phyloP scores from a whole-genome alignment of 2,113 vertebrate genomes.

The Procavia capensis region DNA sequence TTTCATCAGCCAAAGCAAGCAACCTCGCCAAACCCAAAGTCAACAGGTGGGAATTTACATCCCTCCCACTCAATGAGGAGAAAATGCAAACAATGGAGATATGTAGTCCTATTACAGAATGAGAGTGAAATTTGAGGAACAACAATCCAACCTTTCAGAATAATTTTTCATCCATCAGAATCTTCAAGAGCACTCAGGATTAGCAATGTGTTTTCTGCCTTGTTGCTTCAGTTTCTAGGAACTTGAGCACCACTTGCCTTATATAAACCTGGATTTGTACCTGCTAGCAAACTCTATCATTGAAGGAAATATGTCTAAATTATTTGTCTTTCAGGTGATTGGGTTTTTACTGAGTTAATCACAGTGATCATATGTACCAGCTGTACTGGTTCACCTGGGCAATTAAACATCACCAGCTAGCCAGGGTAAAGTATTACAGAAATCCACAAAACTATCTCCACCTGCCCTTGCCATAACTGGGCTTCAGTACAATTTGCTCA shows the following conservation, averaged over 20 bases:
- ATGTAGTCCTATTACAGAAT: background rate
- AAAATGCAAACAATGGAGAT: background rate
- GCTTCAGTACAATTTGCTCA: background rate
- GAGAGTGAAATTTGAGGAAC: background rate
- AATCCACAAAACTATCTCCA: background rate
- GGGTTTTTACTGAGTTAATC: slow-evolving; percentile 32
- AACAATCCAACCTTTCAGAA: background rate
- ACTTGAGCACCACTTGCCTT: background rate
- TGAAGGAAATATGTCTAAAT: background rate
- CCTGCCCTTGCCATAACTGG: background rate
- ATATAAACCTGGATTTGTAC: background rate
- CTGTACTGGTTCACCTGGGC: background rate
- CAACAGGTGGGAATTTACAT: background rate
- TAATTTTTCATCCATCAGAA: background rate
- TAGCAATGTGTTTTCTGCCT: background rate
- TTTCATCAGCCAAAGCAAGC: background rate
- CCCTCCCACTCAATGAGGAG: slow-evolving; percentile 22
- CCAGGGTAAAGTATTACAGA: background rate
- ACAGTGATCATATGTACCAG: slow-evolving; percentile 21
- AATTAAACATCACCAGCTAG: background rate
- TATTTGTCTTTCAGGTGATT: slow-evolving; percentile 36
- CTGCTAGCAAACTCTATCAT: background rate
- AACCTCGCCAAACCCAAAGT: background rate
- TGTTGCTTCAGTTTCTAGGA: background rate
- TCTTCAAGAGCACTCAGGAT: background rate